These are phyloP conservation scores for Didymodactylos carnosus DNA, from an alignment of 2,888 invertebrate genomes.

Conservation along the genomic window DNA sequence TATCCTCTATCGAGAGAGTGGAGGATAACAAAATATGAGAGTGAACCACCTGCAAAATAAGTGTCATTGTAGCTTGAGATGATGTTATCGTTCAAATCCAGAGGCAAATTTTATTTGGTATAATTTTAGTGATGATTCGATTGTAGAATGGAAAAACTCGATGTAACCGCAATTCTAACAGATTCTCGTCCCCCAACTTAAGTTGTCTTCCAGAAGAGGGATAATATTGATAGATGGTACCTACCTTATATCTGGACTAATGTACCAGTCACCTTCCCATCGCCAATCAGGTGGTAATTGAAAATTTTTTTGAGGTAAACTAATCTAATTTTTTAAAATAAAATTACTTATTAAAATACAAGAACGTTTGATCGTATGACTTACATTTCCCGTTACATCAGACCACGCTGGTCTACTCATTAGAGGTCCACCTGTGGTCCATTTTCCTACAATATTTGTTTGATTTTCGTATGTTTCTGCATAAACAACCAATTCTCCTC, in stretches of 20 bases:
- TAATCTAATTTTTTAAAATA: slow-evolving; percentile 18
- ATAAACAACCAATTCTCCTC: slow-evolving; percentile 17
- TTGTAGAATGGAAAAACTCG: too few species aligned
- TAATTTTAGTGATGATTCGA: too few species aligned
- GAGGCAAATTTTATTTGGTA: too few species aligned
- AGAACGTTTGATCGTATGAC: background rate
- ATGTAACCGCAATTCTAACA: too few species aligned
- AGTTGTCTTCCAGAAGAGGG: too few species aligned
- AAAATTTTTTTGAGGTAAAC: slow-evolving; percentile 31
- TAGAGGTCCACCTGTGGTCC: slow-evolving; percentile 34
- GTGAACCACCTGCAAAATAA: too few species aligned
- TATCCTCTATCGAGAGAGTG: too few species aligned
- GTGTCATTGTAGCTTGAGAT: too few species aligned
- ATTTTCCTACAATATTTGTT: slow-evolving; percentile 31
- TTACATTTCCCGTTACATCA: slow-evolving; percentile 34
- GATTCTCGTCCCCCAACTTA: too few species aligned
- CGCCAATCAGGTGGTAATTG: slow-evolving; percentile 33
- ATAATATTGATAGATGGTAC: too few species aligned
- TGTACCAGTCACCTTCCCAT: slow-evolving; percentile 37
- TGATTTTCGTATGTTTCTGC: slow-evolving; percentile 32
- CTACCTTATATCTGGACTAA: slow-evolving; percentile 33
- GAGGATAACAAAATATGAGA: too few species aligned
- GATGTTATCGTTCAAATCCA: too few species aligned
- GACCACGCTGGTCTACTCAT: slow-evolving; percentile 35
- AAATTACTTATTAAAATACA: background rate